Conservation (phyloP, 2,797 vertebrate genomes). For the Taeniopygia guttata region DNA sequence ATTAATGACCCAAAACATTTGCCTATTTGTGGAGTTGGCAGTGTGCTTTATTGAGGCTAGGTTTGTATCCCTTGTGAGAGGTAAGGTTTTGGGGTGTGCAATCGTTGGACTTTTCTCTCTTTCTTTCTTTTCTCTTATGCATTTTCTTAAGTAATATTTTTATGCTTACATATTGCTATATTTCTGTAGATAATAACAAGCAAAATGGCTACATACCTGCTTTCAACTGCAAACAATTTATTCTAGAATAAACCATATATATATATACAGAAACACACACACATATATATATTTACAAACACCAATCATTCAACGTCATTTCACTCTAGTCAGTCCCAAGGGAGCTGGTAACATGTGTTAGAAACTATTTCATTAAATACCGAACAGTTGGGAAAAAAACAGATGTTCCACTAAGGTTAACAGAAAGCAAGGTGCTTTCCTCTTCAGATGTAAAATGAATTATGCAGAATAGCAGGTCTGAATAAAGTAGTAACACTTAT, state of each 20-base stretch:
- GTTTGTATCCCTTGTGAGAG: background rate
- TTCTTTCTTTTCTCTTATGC: background rate
- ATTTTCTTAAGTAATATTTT: background rate
- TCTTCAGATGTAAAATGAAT: background rate
- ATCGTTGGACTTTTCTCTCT: background rate
- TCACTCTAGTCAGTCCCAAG: background rate
- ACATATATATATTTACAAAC: background rate
- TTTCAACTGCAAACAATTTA: background rate
- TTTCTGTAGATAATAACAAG: background rate
- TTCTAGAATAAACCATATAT: background rate
- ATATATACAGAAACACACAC: too few species aligned
- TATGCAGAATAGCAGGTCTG: background rate
- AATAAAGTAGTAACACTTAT: background rate
- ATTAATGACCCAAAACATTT: background rate
- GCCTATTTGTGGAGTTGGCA: background rate
- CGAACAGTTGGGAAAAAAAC: background rate
- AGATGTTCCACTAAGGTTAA: background rate
- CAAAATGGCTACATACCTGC: background rate
- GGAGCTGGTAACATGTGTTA: background rate
- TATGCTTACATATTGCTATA: background rate
- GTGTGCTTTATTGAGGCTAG: background rate
- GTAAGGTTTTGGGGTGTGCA: background rate
- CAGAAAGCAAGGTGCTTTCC: background rate
- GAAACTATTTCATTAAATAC: background rate
- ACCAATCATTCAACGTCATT: rapidly evolving